Base-by-base conservation (phyloP, 1,140 invertebrate genomes). In the Monomorium pharaonis region DNA sequence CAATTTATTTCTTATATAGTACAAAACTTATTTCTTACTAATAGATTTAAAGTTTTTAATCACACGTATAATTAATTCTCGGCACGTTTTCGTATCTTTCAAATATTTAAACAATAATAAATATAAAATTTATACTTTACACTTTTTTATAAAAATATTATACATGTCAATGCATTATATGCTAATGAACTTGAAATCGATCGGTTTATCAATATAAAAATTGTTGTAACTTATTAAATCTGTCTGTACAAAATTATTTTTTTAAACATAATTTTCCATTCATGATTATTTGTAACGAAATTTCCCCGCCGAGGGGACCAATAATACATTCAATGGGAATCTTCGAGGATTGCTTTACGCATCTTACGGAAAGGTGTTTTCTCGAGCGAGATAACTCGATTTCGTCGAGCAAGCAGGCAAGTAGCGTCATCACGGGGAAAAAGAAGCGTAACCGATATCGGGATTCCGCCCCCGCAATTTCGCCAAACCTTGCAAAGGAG, bases 381-480 rank as follows among this genome's bases (percentile, higher is more conserved):
- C 21, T 69, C 49, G 47, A 56, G 63, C 77, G 62, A 69, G 65
- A 69, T 80, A 69, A 80, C 58, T 65, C 58, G 58, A 42, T 54
- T 80, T 37, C 30, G 47, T 56, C 21, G 63, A 69, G 18, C 75
- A 62, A 51, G 77, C 62, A 80, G 51, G 77, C 77, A 69, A 56
- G 47, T 49, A 42, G 30, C 10, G 49, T 70, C 67, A 18, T 56
- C 30, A 30, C n/a, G 27, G 18, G n/a, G 24, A 72, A 56, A 44
- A 72, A 30, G 51, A 44, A 81, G 49, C 78, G 63, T 70, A 81
- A 81, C 33, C 78, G 37, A 81, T 81, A 83, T 72, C 27, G 65
- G 30, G 24, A 30, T 14, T 33, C 33, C 21, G 24, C 42, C 37
- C 37, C 62, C 65, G 78, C 67, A 83, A 74, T 81, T 58, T 72